Evolutionary conservation across 1,140 invertebrate species (phyloP), one percentile per base, ranked within the genome.

Genomic region (Batillaria attramentaria): DNA sequence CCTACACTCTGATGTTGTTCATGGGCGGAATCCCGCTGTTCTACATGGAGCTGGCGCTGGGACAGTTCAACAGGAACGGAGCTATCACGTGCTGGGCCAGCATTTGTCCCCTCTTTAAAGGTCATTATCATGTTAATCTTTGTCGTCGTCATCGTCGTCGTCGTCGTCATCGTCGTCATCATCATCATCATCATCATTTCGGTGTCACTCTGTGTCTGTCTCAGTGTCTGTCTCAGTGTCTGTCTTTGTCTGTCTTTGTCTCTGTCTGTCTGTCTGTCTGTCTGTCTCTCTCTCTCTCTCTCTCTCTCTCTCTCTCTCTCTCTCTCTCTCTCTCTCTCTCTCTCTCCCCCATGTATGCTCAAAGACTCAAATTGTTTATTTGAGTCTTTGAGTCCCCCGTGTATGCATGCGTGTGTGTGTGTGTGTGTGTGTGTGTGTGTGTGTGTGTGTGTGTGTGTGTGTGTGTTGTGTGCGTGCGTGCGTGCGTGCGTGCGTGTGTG

Each of bases 11-110:
- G 78, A 98, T 98, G 94, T 91, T 98, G 87, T 91, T 97, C 57
- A 95, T 98, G 82, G 97, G 96, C 3, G 97, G 97, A 13, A 93
- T 98, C 24, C 97, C 97, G 2, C 92, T 99, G 37, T 98, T 98
- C 91, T 98, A 97, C 91, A 95, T 98, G 95, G 97, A 98, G 91
- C 90, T 98, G 83, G 96, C 97, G 3, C 91, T 98, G 72, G 97
- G 97, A 24, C 97, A 99, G 92, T 99, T 89, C 78, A 88, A 91
- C 79, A 87, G 87, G 73, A 87, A 89, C 42, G 92, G 92, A 20
- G 90, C 91, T 43, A 91, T 91, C 20, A 89, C 89, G 8, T 89
- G 88, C 80, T 91, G 98, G 96, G 88, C 86, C 35, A 72, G 85
- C 77, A 83, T 91, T 20, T 90, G 89, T 84, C 89, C 89, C 0